Evolutionary conservation across 2,888 invertebrate genomes (phyloP).

Genomic region (Callosobruchus maculatus): DNA sequence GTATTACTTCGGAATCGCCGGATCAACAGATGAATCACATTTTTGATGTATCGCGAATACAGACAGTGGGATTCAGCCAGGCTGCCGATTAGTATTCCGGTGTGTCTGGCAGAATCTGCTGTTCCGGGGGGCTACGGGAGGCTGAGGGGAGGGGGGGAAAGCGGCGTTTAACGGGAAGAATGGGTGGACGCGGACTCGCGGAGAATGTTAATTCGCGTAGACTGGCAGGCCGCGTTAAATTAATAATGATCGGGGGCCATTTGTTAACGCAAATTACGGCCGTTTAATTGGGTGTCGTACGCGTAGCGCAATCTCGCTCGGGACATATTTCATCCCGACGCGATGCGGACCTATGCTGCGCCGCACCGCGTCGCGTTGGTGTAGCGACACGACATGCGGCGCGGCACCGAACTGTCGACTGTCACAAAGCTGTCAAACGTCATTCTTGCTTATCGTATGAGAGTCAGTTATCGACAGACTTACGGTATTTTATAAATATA

Average conservation of each 20-base stretch:
- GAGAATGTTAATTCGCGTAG: constrained; percentile 22
- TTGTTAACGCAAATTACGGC: constrained; percentile 44
- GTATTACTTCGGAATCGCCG: no score
- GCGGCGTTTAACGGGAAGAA: constrained; percentile 18
- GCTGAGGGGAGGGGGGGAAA: constrained; percentile 1
- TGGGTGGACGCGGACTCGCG: constrained; percentile 13
- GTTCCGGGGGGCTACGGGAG: constrained; percentile 4
- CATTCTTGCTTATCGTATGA: no score
- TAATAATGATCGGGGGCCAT: constrained; percentile 47
- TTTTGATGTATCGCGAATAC: no score
- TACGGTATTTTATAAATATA: no score
- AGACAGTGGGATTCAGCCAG: no score
- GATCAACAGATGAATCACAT: no score
- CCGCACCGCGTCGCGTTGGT: no score
- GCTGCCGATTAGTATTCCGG: no score
- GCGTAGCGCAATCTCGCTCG: constrained; percentile 36
- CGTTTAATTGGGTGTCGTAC: constrained; percentile 43
- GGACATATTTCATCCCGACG: constrained; percentile 36
- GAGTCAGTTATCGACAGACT: no score
- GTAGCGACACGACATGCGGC: no score
- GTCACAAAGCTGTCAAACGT: no score
- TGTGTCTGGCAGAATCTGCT: constrained; percentile 16
- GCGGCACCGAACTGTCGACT: no score
- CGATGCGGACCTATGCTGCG: not conserved
- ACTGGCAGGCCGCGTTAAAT: constrained; percentile 32